Evolutionary conservation across 2,797 vertebrate species (phyloP).

Genomic region (Tragelaphus eurycerus): DNA sequence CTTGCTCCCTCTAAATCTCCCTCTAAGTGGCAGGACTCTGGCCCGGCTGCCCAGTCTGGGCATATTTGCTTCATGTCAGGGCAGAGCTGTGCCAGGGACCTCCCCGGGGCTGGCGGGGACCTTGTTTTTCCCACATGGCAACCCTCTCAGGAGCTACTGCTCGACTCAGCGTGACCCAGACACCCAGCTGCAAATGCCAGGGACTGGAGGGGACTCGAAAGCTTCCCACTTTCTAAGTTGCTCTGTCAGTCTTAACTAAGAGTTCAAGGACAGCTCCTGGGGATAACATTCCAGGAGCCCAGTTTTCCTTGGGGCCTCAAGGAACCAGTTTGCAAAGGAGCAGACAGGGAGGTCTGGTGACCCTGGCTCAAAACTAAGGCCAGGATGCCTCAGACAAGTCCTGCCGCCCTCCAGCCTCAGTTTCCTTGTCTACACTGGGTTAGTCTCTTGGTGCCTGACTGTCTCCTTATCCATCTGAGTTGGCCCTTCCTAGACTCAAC

Average conservation of each 20-base stretch:
- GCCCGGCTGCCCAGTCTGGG: not conserved
- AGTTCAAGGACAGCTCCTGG: not conserved
- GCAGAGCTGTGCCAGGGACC: not conserved
- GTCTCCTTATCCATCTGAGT: not conserved
- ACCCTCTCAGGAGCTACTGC: not conserved
- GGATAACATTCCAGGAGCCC: not conserved
- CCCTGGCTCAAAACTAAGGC: not conserved
- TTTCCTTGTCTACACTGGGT: not conserved
- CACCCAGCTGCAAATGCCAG: not conserved
- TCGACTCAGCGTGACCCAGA: not conserved
- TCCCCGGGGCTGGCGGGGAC: not conserved
- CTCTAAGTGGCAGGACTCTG: constrained; percentile 24
- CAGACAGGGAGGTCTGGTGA: no score
- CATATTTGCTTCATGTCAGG: not conserved
- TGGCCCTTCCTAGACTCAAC: no score
- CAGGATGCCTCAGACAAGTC: not conserved
- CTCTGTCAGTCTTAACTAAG: not conserved
- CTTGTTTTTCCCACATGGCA: not conserved
- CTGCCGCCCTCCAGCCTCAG: not conserved
- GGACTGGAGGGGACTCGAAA: not conserved
- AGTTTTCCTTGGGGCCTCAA: not conserved
- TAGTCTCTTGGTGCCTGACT: not conserved
- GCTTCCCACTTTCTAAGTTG: not conserved
- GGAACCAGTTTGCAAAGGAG: not conserved
- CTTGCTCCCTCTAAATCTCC: constrained; percentile 9